These are phyloP conservation scores for Lateolabrax maculatus DNA, from an alignment of 2,797 vertebrate genomes.

Conservation along the genomic window DNA sequence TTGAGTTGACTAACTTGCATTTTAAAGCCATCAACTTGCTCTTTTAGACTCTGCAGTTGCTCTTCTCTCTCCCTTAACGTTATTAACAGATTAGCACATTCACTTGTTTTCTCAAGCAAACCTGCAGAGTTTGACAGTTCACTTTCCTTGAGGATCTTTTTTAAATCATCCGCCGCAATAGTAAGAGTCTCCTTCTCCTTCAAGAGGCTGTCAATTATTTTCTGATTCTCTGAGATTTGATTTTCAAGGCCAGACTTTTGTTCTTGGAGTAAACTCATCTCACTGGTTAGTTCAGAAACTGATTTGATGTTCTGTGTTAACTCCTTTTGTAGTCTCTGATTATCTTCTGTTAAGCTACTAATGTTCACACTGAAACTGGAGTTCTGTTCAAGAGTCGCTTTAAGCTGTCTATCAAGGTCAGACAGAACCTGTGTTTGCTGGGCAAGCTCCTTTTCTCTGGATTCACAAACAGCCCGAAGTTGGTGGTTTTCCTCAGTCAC, in stretches of 20 bases:
- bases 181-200: constrained; percentile 83
- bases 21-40: constrained; percentile 76
- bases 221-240: constrained; percentile 78
- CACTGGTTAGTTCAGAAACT: constrained; percentile 69
- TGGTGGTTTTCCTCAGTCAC: constrained; percentile 68
- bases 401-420: constrained; percentile 74
- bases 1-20: constrained; percentile 77
- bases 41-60: constrained; percentile 69
- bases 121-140: constrained; percentile 73
- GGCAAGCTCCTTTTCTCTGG: constrained; percentile 78
- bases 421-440: constrained; percentile 73
- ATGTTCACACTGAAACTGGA: constrained; percentile 74
- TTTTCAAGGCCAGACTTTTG: constrained; percentile 75
- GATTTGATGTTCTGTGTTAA: constrained; percentile 71
- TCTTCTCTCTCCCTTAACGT: constrained; percentile 81
- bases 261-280: constrained; percentile 74
- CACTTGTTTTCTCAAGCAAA: constrained; percentile 84
- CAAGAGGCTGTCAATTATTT: constrained; percentile 72
- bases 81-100: constrained; percentile 81
- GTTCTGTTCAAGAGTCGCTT: constrained; percentile 62
- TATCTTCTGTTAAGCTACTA: constrained; percentile 78
- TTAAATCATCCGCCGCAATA: constrained; percentile 77
- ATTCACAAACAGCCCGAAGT: constrained; percentile 73
- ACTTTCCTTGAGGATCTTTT: constrained; percentile 76
- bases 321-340: constrained; percentile 81